Base-by-base conservation (phyloP, 2,888 invertebrate genomes). In the Frankliniella fusca region DNA sequence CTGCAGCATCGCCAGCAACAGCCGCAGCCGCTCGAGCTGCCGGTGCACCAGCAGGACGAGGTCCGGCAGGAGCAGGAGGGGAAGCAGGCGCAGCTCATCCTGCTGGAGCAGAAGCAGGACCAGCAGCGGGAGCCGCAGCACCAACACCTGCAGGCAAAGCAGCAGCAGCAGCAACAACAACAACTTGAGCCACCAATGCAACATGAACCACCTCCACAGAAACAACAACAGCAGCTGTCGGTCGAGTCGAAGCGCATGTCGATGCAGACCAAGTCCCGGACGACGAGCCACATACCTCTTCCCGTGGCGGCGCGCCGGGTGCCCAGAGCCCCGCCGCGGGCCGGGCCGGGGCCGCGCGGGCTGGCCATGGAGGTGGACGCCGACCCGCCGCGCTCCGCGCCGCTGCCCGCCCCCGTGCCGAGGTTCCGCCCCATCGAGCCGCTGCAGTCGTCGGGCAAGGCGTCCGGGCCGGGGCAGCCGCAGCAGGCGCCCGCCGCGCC, bases 371-470 rank as follows among this genome's bases (percentile, higher is more conserved):
- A 76, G 23, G 27, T 11, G 70, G 70, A 76, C 70, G 9, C 70
- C 10, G 70, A 76, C 0, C 80, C 86, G 28, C 86, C 85, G 49
- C 84, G 85, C 38, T 82, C 82, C 81, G 85, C 87, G 85, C 87
- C 86, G 83, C 84, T 38, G 84, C 84, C 81, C 84, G 80, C 85
- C 88, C 80, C 83, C 87, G 83, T 86, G 90, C 81, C 86, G 88
- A 76, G 85, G 87, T 81, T 84, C 85, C 27, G 84, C 87, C 48
- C 84, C 88, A 81, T 65, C 82, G 80, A n/a, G 27, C 80, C 38
- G n/a, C 50, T 49, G 48, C 50, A 28, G 48, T 49, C 49, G 20
- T 38, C 82, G 10, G 49, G 38, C 48, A 15, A 12, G 54, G 27
- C 48, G 23, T 8, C 15, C 3, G 50, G 15, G 54, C 54, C 50